Base-by-base conservation (phyloP, 2,113 vertebrate genomes). In the Patagioenas fasciata region DNA sequence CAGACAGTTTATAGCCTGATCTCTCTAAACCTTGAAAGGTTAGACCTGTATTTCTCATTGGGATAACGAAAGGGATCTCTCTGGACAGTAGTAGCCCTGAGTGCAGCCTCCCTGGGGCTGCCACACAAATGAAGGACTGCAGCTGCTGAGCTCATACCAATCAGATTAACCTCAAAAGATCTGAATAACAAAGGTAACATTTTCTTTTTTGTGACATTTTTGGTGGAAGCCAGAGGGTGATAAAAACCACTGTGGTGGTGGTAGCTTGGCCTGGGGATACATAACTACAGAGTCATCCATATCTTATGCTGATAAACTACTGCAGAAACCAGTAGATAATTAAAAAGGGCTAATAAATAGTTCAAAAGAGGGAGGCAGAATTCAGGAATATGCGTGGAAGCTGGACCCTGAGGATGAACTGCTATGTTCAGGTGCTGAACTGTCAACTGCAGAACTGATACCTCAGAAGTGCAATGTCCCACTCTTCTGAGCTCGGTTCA, bases 401-500 rank as follows among this genome's bases (percentile, higher is more conserved):
- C 14, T 1, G 0, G 32, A 83, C 11, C 25, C 13, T 40, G 50
- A 87, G 10, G 24, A 19, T 42, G 15, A 64, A 24, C 14, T 53
- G n/a, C 25, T 57, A 6, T 4, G 5, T 57, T 50, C 23, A 82
- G 17, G 16, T 12, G 8, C 14, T 62, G 48, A 61, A 32, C 44
- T 62, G 17, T 44, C 1, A 3, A 34, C 15, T 0, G 0, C 26
- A 50, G 47, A 72, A 10, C 7, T 38, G 26, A 28, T 11, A 26
- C 16, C 24, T 62, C 2, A 1, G 36, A 56, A 61, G 8, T 25
- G 11, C 44, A 53, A 14, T 32, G 16, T 56, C 40, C 40, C 44
- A 5, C 17, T 78, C 10, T 13, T 14, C 53, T n/a, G 47, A 78
- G 38, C 5, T 0, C 1, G 42, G 42, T 42, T 44, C 44, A 44